A percentile compares a stretch with the other conserved stretches of the same genome.
Evolutionary conservation across 2,113 vertebrate species (phyloP).

Genomic region (Salminus brasiliensis): DNA sequence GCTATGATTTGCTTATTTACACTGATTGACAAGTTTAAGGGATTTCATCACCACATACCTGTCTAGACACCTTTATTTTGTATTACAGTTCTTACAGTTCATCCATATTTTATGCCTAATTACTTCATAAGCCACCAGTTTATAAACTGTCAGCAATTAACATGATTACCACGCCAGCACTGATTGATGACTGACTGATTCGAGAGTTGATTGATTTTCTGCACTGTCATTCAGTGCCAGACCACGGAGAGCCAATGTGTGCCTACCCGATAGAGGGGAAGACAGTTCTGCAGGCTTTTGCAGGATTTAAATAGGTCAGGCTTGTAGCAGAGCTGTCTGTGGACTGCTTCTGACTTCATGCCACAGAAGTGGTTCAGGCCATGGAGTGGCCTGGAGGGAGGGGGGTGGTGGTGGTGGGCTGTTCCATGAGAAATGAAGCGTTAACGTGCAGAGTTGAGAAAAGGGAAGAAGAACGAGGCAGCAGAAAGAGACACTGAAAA

Average conservation of each 20-base stretch:
- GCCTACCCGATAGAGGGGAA: constrained; percentile 21
- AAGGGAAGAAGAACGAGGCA: constrained; percentile 6
- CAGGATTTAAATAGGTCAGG: constrained; percentile 72
- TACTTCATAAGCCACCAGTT: not conserved
- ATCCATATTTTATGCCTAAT: not conserved
- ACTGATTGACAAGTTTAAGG: not conserved
- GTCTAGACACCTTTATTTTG: not conserved
- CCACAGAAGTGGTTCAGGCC: constrained; percentile 44
- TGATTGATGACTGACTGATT: constrained; percentile 1
- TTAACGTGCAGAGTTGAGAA: constrained; percentile 22
- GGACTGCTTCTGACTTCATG: constrained; percentile 47
- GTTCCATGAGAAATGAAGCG: constrained; percentile 37
- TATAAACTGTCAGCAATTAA: not conserved
- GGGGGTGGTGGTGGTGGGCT: constrained; percentile 14
- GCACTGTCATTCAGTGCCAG: not conserved
- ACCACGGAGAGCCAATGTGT: not conserved
- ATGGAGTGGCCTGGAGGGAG: constrained; percentile 34
- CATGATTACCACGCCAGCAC: not conserved
- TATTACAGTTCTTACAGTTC: not conserved
- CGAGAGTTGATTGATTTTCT: not conserved
- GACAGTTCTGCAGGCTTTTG: constrained; percentile 61
- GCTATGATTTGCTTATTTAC: not conserved
- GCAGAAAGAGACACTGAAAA: not conserved
- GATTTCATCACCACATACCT: not conserved
- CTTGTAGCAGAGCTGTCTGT: constrained; percentile 65